These are phyloP conservation scores for Poeciliopsis prolifica DNA, from an alignment of 2,113 vertebrate genomes.

Conservation along the genomic window DNA sequence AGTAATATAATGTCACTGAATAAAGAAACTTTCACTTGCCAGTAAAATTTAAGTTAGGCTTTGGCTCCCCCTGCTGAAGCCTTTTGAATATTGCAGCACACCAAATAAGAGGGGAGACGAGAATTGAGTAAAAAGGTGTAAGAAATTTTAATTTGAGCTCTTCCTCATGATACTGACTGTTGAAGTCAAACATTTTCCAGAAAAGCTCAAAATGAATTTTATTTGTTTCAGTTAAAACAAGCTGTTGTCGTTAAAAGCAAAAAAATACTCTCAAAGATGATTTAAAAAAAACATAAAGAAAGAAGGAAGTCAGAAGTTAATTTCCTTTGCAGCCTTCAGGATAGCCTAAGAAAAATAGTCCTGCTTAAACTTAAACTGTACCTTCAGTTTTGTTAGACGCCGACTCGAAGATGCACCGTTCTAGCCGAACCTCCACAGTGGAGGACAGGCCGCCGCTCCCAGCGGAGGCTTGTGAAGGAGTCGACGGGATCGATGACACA, in stretches of 20 bases:
- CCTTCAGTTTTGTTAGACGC: slow-evolving; percentile 59
- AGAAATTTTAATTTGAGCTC: not conserved
- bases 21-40: not conserved
- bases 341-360: slow-evolving; percentile 5
- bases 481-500: slow-evolving; percentile 68
- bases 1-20: not conserved
- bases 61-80: slow-evolving; percentile 68
- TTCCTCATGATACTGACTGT: too few species aligned
- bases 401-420: slow-evolving; percentile 42
- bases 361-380: slow-evolving; percentile 19
- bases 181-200: too few species aligned
- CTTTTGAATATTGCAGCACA: slow-evolving; percentile 20
- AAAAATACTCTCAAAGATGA: not conserved
- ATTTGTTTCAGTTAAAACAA: not conserved
- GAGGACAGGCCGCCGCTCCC: slow-evolving; percentile 29
- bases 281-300: not conserved
- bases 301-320: slow-evolving; percentile 13
- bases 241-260: not conserved
- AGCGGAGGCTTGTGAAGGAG: slow-evolving; percentile 38
- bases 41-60: slow-evolving; percentile 8
- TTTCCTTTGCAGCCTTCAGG: not conserved
- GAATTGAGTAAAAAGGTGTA: slow-evolving; percentile 3
- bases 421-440: slow-evolving; percentile 27
- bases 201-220: not conserved
- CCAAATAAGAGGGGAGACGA: not conserved